These are phyloP conservation scores for Cosmia pyralina DNA, from an alignment of 2,888 invertebrate species.

Conservation along the genomic window DNA sequence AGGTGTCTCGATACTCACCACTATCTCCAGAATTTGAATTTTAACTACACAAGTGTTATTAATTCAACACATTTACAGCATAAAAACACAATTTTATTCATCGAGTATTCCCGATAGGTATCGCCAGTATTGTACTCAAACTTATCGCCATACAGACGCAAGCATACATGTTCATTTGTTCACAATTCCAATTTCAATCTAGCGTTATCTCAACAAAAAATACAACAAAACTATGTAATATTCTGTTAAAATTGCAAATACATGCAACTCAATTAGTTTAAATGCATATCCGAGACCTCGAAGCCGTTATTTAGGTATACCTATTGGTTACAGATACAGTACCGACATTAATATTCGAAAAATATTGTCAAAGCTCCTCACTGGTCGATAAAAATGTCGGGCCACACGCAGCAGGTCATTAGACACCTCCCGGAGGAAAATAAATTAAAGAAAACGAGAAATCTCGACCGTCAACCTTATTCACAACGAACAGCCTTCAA, in stretches of 20 bases:
- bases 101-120: constrained; percentile 28
- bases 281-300: constrained; percentile 61
- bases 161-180: constrained; percentile 65
- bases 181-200: constrained; percentile 58
- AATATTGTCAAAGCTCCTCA: constrained; percentile 88
- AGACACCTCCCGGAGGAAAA: constrained; percentile 89
- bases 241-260: constrained; percentile 67
- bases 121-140: constrained; percentile 40
- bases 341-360: constrained; percentile 86
- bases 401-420: constrained; percentile 89
- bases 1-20: constrained; percentile 17
- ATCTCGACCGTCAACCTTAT: constrained; percentile 84
- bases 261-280: constrained; percentile 75
- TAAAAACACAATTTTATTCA: constrained; percentile 69
- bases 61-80: constrained; percentile 57
- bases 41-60: constrained; percentile 30
- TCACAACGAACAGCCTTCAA: constrained; percentile 71
- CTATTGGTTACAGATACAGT: constrained; percentile 80
- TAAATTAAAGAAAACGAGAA: constrained; percentile 90
- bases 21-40: constrained; percentile 34
- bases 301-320: constrained; percentile 69
- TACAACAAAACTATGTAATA: constrained; percentile 53
- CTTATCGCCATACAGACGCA: constrained; percentile 40
- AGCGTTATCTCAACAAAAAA: constrained; percentile 62
- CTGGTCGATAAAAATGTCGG: constrained; percentile 88